Conservation (phyloP, 2,888 invertebrate genomes). For the Ischnus inquisitorius region DNA sequence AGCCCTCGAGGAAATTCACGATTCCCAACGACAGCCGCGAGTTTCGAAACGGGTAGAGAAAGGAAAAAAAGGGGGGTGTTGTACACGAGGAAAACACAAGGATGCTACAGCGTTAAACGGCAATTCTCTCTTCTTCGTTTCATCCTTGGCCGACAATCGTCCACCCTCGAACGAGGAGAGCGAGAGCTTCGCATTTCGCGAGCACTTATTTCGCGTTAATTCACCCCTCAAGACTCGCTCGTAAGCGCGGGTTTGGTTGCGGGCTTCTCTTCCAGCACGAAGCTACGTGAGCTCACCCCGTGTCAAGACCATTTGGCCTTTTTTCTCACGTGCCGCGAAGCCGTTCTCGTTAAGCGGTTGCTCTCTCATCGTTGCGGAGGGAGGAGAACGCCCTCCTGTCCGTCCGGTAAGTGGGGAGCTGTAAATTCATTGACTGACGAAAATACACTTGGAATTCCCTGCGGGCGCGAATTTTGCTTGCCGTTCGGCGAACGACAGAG, state of each 20-base stretch:
- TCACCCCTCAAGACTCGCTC: constrained; percentile 82
- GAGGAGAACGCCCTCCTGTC: constrained; percentile 17
- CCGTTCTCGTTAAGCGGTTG: constrained; percentile 84
- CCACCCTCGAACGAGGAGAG: constrained; percentile 16
- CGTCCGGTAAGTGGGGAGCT: constrained; percentile 80
- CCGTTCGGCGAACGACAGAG: constrained; percentile 37
- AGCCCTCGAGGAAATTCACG: not conserved
- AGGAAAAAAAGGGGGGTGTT: not conserved
- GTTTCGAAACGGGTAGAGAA: constrained; percentile 2
- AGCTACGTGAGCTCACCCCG: constrained; percentile 45
- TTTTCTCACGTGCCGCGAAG: constrained; percentile 83
- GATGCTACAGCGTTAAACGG: constrained; percentile 32
- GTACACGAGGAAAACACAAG: constrained; percentile 7
- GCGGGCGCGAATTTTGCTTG: constrained; percentile 24
- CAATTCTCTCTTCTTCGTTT: constrained; percentile 28
- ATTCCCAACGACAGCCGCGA: not conserved
- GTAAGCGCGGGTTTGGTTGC: constrained; percentile 45
- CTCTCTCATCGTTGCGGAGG: constrained; percentile 44
- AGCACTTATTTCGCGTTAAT: constrained; percentile 82
- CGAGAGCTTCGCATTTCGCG: constrained; percentile 25
- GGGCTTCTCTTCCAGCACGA: constrained; percentile 41
- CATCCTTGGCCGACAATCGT: constrained; percentile 20
- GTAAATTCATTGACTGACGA: constrained; percentile 85
- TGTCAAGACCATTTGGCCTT: constrained; percentile 73
- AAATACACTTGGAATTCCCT: constrained; percentile 82